Evolutionary conservation across 2,113 vertebrate genomes (phyloP), one percentile per base, ranked within the genome.

Genomic region (Sander lucioperca): DNA sequence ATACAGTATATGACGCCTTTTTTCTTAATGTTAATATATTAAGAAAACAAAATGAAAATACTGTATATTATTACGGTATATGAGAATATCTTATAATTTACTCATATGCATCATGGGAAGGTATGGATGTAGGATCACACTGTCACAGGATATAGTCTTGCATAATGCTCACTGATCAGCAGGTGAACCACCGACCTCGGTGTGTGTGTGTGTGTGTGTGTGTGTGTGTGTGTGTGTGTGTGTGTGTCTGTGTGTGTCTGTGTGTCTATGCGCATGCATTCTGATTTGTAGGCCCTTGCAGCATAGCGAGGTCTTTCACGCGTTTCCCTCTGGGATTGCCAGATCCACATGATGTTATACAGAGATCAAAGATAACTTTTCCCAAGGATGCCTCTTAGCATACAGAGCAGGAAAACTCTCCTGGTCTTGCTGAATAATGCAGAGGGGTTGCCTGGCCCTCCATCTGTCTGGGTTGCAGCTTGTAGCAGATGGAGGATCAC

Each of bases 341-440:
- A 85, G n/a, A 82, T 63, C 75, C 80, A 63, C 58, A 69, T 75
- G 77, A 78, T 71, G 85, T 86, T 87, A 33, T 21, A 59, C 74
- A 59, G 65, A 89, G 86, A 91, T 93, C 87, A 91, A 89, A 90
- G 81, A 81, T 79, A 75, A 68, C 36, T 77, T 84, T 89, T 76
- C 33, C 30, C 82, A 86, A 85, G 89, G 86, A 85, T 78, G 80
- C 65, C 79, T 64, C 81, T 90, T 82, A 72, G 79, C 89, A 92
- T 91, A 82, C 71, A 68, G 86, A 84, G 78, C 67, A 83, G 80
- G 72, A 79, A 43, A 9, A 39, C 66, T 80, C 83, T 89, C 67
- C 82, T 80, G 67, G 54, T 87, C 70, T 69, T 67, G 76, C 73
- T 92, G 88, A 89, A 90, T 94, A 91, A 93, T 91, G 89, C 89